Conservation (phyloP, 2,888 invertebrate genomes). For the Sesia apiformis region DNA sequence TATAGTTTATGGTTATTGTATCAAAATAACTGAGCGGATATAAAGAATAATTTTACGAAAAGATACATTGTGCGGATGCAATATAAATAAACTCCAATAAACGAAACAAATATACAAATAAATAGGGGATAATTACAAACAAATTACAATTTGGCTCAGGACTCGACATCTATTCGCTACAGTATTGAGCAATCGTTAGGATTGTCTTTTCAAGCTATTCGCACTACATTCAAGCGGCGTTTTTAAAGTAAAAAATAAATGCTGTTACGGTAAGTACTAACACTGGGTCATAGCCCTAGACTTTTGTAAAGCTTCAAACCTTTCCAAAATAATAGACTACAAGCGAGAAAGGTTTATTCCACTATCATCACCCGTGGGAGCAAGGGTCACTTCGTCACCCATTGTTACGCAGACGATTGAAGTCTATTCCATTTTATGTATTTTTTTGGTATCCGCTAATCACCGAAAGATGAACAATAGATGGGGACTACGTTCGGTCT, state of each 20-base stretch:
- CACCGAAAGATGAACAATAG: too few species aligned
- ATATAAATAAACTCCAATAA: conserved; percentile 9
- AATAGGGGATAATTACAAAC: conserved; percentile 4
- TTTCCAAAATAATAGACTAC: not conserved
- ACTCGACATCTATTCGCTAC: conserved; percentile 23
- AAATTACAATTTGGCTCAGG: conserved; percentile 16
- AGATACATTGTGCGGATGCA: not conserved
- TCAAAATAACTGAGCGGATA: too few species aligned
- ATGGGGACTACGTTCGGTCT: too few species aligned
- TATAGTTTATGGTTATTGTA: too few species aligned
- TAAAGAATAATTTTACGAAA: not conserved
- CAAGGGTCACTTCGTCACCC: too few species aligned
- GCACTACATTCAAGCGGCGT: not conserved
- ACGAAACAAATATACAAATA: conserved; percentile 14
- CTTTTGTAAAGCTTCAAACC: conserved; percentile 37
- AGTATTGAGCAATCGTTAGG: conserved; percentile 39
- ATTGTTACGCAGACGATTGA: too few species aligned
- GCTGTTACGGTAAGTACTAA: conserved; percentile 28
- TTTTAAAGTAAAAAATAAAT: not conserved
- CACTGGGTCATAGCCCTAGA: conserved; percentile 14
- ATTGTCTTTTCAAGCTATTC: conserved; percentile 36
- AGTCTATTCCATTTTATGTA: too few species aligned
- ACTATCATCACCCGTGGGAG: too few species aligned
- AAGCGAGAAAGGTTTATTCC: not conserved
- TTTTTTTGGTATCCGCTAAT: too few species aligned